These are phyloP conservation scores for Pegoplata infirma DNA, from an alignment of 2,888 invertebrate genomes.

Conservation along the genomic window DNA sequence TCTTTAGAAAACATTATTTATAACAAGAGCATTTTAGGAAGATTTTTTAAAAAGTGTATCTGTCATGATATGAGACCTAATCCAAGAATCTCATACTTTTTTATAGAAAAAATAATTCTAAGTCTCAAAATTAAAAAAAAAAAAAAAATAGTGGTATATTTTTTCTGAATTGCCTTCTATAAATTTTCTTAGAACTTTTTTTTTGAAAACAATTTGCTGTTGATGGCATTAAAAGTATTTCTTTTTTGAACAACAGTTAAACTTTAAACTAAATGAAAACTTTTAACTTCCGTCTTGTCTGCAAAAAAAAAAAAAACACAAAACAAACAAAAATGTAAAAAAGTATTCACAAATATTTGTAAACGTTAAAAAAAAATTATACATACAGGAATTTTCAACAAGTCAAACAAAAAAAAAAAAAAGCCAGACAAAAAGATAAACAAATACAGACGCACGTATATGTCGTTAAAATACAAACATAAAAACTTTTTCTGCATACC, in stretches of 20 bases:
- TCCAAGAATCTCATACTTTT: too few relatives aligned
- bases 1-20: too few relatives aligned
- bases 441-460: background rate
- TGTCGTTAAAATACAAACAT: background rate
- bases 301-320: background rate
- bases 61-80: too few relatives aligned
- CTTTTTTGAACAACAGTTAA: slow-evolving; percentile 22
- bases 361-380: background rate
- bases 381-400: slow-evolving; percentile 21
- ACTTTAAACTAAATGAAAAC: slow-evolving; percentile 28
- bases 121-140: too few relatives aligned
- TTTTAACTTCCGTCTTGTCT: slow-evolving; percentile 12
- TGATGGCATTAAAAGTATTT: background rate
- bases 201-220: background rate
- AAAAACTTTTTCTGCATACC: too few relatives aligned
- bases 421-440: slow-evolving; percentile 2
- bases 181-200: too few relatives aligned
- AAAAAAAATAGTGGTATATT: too few relatives aligned
- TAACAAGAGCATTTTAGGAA: too few relatives aligned
- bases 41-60: too few relatives aligned
- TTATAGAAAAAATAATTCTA: too few relatives aligned
- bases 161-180: too few relatives aligned
- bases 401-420: background rate
- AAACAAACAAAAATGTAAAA: background rate
- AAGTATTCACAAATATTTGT: slow-evolving; percentile 28